A percentile compares a stretch with the other conserved stretches of the same genome.
Evolutionary conservation across 2,113 vertebrate genomes (phyloP).

Genomic region (Mobula birostris): DNA sequence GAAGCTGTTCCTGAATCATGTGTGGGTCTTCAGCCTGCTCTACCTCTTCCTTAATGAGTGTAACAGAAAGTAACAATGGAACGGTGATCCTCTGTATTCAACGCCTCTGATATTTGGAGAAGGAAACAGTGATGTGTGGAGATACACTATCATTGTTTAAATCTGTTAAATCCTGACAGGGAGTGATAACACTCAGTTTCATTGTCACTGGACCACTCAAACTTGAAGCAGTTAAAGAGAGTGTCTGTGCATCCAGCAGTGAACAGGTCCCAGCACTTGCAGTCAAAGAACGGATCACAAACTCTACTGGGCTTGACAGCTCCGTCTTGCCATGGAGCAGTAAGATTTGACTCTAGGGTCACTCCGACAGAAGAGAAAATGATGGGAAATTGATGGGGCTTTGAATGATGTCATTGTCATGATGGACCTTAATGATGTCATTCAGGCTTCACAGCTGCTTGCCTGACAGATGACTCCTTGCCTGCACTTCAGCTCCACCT

Average conservation of each 20-base stretch:
- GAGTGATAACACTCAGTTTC: not conserved
- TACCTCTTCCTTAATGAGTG: too few species aligned
- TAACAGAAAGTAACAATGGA: not conserved
- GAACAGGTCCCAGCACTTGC: not conserved
- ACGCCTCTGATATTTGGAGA: not conserved
- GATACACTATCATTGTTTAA: not conserved
- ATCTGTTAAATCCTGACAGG: not conserved
- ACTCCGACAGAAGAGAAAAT: constrained; percentile 6
- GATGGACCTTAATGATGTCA: constrained; percentile 33
- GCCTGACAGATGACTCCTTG: constrained; percentile 18
- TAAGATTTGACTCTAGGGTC: not conserved
- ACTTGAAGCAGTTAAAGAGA: not conserved
- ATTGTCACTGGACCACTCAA: not conserved
- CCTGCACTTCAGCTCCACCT: not conserved
- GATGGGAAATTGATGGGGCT: not conserved
- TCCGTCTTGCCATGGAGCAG: not conserved
- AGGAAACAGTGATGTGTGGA: not conserved
- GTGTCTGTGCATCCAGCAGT: not conserved
- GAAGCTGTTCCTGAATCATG: too few species aligned
- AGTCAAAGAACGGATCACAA: constrained; percentile 7
- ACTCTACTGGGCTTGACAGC: too few species aligned
- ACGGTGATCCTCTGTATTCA: not conserved
- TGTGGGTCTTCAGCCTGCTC: too few species aligned
- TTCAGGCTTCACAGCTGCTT: constrained; percentile 15
- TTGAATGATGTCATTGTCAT: constrained; percentile 37